Base-by-base conservation (phyloP, 2,888 invertebrate genomes). In the Orthonevra nobilis region DNA sequence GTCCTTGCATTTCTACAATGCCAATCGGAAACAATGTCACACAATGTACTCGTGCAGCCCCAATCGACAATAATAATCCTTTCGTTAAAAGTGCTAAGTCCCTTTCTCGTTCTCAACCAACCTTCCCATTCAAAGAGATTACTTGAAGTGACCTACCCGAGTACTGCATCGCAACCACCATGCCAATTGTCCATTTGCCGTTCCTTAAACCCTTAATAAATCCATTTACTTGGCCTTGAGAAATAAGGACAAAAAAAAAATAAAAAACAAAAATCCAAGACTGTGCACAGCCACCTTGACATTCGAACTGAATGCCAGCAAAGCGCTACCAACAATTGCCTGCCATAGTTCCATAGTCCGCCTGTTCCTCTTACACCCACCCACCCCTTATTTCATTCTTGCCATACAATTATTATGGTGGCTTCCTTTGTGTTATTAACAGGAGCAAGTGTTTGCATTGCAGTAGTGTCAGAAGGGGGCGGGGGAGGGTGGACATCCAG, bases 391-490 rank as follows among this genome's bases (percentile, higher is more conserved):
- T 38, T 40, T 40, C 61, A 69, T 58, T 52, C 32, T 56, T 36
- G 23, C 44, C 72, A 64, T 77, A 64, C 64, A 58, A 72, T 77
- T 72, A 46, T 50, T 50, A 32, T 66, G 30, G 60, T 60, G 64
- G 64, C 64, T 72, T 58, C 58, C 60, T 72, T 72, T 72, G 64
- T 72, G 60, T 60, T 60, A 54, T 64, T 72, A 72, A 66, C 72
- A 77, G 77, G 52, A 60, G 64, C 64, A 72, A 74, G 68, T 74
- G 68, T 68, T 74, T 74, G 52, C 52, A 68, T 66, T 60, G 75
- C 63, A 32, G 20, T 52, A 40, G 6, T 54, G 9, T 12, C 46
- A 36, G 7, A 2, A 9, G 20, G 14, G 26, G 26, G 7, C 5
- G 20, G 20, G 38, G 38, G 14, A 46, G 42, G 19, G 64, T 32